Evolutionary conservation across 2,113 vertebrate genomes (phyloP), one percentile per base, ranked within the genome.

Genomic region (Silurus asotus): DNA sequence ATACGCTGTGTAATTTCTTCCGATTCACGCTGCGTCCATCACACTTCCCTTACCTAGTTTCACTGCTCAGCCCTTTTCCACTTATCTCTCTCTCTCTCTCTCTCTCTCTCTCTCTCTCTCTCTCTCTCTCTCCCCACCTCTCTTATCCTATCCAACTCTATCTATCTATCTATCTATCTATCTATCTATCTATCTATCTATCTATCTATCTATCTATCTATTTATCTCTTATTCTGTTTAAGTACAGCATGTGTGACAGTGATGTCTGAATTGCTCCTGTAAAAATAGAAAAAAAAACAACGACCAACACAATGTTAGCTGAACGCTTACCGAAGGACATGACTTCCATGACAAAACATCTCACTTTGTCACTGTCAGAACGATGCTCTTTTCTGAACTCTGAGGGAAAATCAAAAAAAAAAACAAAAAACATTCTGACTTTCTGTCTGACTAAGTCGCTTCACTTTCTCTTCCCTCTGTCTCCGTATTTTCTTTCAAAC

Each of bases 321-420:
- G 67, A 80, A 83, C 65, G 64, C 64, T 83, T 37, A 83, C 25
- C 14, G 69, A 84, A 87, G 82, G 82, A 84, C 65, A 55, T 37
- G 49, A 55, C 53, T 61, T 69, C 62, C 62, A 82, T 83, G 88
- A 87, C 88, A 89, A 84, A 58, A 86, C 61, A 88, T 81, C 87
- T 81, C 81, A 48, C 77, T 83, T 58, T 67, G 78, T 75, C 85
- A 75, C 58, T 82, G 78, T 20, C 25, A 64, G 51, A 37, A n/a
- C 28, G 37, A 14, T 10, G 17, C 74, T 65, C 45, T 75, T 51
- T 75, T 55, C 48, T 53, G 59, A 37, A 82, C 79, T 48, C 49
- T 37, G 69, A 82, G 67, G 48, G 20, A 28, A 65, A 37, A 37
- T 37, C 37, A 55, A 77, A 64, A 45, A 81, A 75, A 62, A 9